Percentiles rank a stretch among this genome's conserved stretches.
Evolutionary conservation across 2,888 invertebrate species (phyloP).

Genomic region (Falcaria lacertinaria): DNA sequence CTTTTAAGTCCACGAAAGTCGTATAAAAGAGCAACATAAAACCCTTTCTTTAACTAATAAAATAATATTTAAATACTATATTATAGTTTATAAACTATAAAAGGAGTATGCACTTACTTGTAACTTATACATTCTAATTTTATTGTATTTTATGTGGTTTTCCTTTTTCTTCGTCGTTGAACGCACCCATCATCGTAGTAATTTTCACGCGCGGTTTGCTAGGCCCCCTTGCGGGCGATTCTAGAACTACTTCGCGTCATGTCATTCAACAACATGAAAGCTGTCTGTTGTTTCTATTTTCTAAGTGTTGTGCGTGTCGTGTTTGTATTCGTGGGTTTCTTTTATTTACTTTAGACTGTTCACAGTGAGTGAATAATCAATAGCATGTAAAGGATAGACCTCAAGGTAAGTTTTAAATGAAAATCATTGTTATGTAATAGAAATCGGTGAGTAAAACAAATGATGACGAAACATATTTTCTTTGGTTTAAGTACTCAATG

Average conservation of each 20-base stretch:
- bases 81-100: too few species aligned
- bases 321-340: constrained; percentile 45
- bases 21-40: too few species aligned
- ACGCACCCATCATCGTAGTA: constrained; percentile 20
- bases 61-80: too few species aligned
- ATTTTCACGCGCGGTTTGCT: constrained; percentile 33
- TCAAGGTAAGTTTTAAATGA: constrained; percentile 48
- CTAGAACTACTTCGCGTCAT: constrained; percentile 52
- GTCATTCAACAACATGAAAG: constrained; percentile 13
- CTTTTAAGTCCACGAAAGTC: too few species aligned
- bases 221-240: constrained; percentile 38
- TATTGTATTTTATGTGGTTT: neutral
- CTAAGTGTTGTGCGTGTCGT: constrained; percentile 46
- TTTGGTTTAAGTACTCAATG: neutral
- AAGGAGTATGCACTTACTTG: too few species aligned
- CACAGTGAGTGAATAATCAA: constrained; percentile 23
- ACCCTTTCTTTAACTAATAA: too few species aligned
- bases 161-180: constrained; percentile 12
- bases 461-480: constrained; percentile 38
- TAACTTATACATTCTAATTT: too few species aligned
- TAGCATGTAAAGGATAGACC: constrained; percentile 24
- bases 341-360: constrained; percentile 34
- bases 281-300: too few species aligned
- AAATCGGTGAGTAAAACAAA: constrained; percentile 22
- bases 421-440: constrained; percentile 54